Evolutionary conservation across 2,888 invertebrate species (phyloP), one percentile per base, ranked within the genome.

Genomic region (Keiferia lycopersicella): DNA sequence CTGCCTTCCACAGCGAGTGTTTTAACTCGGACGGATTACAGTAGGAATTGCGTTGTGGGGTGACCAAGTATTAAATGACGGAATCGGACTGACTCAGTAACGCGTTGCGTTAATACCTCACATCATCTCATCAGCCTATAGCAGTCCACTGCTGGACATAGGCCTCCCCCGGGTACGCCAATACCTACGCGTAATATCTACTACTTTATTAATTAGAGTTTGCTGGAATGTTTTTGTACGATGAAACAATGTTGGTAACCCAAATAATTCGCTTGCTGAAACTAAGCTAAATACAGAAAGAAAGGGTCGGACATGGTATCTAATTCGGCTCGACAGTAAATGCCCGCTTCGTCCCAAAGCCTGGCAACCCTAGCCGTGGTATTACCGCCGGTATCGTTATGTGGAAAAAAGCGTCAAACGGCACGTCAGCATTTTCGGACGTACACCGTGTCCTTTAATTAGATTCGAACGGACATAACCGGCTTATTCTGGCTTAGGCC

Each of bases 391-490:
- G 75, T 79, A 80, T 76, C 77, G 78, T 78, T 79, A 74, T 77
- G 80, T 81, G 68, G 67, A 80, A 86, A 88, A 87, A 83, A 79
- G 73, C 81, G 78, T 82, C 81, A 81, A 88, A 88, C 80, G 80
- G 83, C 79, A 82, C 83, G 89, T 88, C 89, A 89, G 89, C 88
- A 75, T 86, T 89, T 66, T 88, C 78, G 84, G 86, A 82, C 79
- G 79, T 76, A 84, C 86, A 85, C 83, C 79, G 81, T 81, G 85
- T 81, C 86, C 87, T 88, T 88, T 91, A 90, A 91, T 90, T 91
- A 90, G 91, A 91, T 90, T 90, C 86, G 87, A 86, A 83, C 81
- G 86, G 81, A 78, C 80, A 84, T 88, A 90, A 87, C 88, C 85
- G 88, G 90, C 88, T 90, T 90, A 90, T 80, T 82, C 83, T 86